Percentiles rank a stretch among this genome's conserved stretches.
These are phyloP conservation scores for Chrysina gloriosa DNA, from an alignment of 2,888 invertebrate genomes.

Conservation along the genomic window DNA sequence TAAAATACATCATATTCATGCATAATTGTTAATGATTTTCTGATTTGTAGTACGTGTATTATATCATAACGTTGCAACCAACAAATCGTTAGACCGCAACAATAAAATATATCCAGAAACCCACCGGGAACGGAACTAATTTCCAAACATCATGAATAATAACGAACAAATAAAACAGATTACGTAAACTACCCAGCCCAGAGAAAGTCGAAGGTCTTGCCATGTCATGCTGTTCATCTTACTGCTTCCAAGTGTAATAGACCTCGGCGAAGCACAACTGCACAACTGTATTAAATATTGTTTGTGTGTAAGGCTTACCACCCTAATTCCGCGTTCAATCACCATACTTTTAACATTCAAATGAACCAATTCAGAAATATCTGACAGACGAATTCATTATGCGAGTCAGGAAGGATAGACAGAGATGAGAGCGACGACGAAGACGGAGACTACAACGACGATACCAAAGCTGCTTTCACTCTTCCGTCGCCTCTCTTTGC, in stretches of 20 bases:
- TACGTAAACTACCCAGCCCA: conserved; percentile 26
- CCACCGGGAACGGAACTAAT: conserved; percentile 26
- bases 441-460: conserved; percentile 12
- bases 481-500: background rate
- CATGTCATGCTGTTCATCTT: background rate
- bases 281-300: conserved; percentile 39
- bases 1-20: too few relatives aligned
- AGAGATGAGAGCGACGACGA: conserved; percentile 14
- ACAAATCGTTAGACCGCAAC: background rate
- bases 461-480: conserved; percentile 1
- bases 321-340: conserved; percentile 44
- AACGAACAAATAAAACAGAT: conserved; percentile 42
- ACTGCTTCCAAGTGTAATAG: conserved; percentile 22
- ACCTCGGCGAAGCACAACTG: conserved; percentile 6
- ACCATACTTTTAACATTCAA: conserved; percentile 52
- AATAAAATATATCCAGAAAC: conserved; percentile 8
- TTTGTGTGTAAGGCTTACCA: conserved; percentile 39
- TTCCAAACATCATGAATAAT: conserved; percentile 41
- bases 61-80: background rate
- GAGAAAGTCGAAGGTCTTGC: conserved; percentile 1
- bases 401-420: conserved; percentile 21
- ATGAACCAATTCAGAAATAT: conserved; percentile 51
- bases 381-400: conserved; percentile 50
- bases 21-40: too few relatives aligned
- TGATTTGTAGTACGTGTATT: background rate